Base-by-base conservation (phyloP, 2,888 invertebrate species). In the Salticus scenicus region DNA sequence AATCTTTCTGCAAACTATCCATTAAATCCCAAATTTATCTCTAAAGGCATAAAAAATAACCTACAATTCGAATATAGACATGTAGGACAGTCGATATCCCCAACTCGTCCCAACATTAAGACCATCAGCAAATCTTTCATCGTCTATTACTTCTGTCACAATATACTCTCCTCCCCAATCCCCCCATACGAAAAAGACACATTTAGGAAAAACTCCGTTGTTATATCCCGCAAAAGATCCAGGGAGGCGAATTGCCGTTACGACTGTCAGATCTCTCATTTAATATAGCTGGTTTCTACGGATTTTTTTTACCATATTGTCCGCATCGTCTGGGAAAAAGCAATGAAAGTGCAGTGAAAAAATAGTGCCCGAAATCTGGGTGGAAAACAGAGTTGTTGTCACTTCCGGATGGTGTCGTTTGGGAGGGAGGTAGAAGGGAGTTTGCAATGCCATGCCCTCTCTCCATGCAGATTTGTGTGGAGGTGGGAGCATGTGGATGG, bases 351-450 rank as follows among this genome's bases (percentile, higher is more conserved):
- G 24, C 14, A 2, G n/a, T 14, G n/a, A 47, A 47, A 47, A 47
- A 47, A 17, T 47, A 17, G 14, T 47, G 42, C 17, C 14, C 24
- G 24, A 57, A 24, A 57, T 57, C 57, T 24, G 14, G 17, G 57
- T 57, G 57, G 14, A 57, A 57, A 57, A 57, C 57, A 57, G 57
- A 57, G 57, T 57, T 57, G 57, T 57, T 57, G 57, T 57, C 57
- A 24, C 57, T 57, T 57, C 57, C 57, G 57, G 57, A 17, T 24
- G 57, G 57, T 57, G 24, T 57, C 42, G 42, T 47, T 47, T 47
- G 10, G 10, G 2, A 1, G 5, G 24, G 57, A n/a, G n/a, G n/a
- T n/a, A n/a, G n/a, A n/a, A n/a, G n/a, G n/a, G 24, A 24, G 5
- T 24, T 57, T 12, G 4, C 24, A 5, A 2, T 5, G 7, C 37